Base-by-base conservation (phyloP, 2,113 vertebrate species). In the Alexandromys fortis region DNA sequence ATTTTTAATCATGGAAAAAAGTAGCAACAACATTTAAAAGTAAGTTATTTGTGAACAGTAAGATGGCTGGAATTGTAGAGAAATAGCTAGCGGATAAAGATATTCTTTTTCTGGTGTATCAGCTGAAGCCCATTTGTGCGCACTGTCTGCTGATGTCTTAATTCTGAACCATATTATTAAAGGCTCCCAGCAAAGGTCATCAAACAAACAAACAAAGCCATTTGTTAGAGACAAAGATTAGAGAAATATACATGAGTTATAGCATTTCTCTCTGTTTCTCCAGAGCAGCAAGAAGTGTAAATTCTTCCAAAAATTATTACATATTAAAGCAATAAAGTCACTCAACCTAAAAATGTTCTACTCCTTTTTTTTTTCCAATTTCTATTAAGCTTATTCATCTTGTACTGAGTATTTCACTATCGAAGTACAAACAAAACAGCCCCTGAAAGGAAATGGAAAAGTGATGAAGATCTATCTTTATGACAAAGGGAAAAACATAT, bases 401-500 rank as follows among this genome's bases (percentile, higher is more conserved):
- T 17, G 96, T 35, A 94, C 24, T 90, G 70, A 94, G 45, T 96
- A 91, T 92, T 97, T 97, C 81, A 96, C 94, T 91, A 72, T 93
- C 67, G 90, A 73, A 92, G 90, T 92, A 77, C 95, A 78, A 89
- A 75, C 38, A 38, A 77, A 96, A 81, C 86, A 17, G 63, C 0
- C 30, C 13, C 86, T 67, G 78, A 75, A 96, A 92, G 95, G 35
- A 97, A 97, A 97, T 92, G 61, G 91, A 92, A 97, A 97, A 93
- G 97, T 97, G 94, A 97, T 97, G 6, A 94, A 77, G 73, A 96
- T 47, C 33, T 65, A 22, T 97, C 61, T 94, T 96, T 92, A 97
- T 93, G 65, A 96, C n/a, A 92, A 97, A 70, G 85, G 86, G 73
- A 96, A 94, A 96, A 8, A 19, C 90, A 92, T 95, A 95, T 65